phyloP scores from a whole-genome alignment of 2,888 invertebrate genomes.

The Petrophora chlorosata region DNA sequence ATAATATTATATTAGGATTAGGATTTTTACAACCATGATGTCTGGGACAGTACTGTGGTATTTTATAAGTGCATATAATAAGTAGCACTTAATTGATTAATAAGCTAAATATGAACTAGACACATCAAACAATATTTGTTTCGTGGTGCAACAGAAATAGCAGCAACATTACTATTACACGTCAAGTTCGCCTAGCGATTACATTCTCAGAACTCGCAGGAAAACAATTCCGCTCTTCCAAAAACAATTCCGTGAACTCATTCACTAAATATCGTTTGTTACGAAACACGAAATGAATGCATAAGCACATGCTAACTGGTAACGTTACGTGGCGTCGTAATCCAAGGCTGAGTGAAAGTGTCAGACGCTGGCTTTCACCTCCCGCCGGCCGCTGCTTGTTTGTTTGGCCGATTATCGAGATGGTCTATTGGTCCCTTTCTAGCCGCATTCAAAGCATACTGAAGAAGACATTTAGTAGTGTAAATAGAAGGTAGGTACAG shows the following conservation, averaged over 20 bases:
- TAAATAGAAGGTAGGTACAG: no score
- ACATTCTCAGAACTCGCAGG: neutral
- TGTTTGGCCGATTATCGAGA: neutral
- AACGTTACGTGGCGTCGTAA: conserved; percentile 63
- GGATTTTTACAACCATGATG: no score
- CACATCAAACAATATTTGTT: no score
- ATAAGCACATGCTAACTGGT: conserved; percentile 44
- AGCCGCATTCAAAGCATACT: no score
- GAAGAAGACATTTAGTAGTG: no score
- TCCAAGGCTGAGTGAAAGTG: conserved; percentile 76
- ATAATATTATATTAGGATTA: no score
- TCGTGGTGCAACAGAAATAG: no score
- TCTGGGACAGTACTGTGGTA: no score
- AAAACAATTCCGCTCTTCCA: neutral
- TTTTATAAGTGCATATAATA: no score
- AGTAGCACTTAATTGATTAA: no score
- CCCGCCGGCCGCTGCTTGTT: conserved; percentile 9
- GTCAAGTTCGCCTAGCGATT: neutral
- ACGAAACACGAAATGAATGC: conserved; percentile 46
- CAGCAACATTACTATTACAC: no score
- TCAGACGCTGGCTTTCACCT: conserved; percentile 57
- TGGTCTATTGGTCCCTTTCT: conserved; percentile 12
- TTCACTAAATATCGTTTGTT: conserved; percentile 35
- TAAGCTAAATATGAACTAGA: no score
- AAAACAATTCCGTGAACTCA: conserved; percentile 16